Base-by-base conservation (phyloP, 2,888 invertebrate genomes). In the Mesopsocus fuscifrons region DNA sequence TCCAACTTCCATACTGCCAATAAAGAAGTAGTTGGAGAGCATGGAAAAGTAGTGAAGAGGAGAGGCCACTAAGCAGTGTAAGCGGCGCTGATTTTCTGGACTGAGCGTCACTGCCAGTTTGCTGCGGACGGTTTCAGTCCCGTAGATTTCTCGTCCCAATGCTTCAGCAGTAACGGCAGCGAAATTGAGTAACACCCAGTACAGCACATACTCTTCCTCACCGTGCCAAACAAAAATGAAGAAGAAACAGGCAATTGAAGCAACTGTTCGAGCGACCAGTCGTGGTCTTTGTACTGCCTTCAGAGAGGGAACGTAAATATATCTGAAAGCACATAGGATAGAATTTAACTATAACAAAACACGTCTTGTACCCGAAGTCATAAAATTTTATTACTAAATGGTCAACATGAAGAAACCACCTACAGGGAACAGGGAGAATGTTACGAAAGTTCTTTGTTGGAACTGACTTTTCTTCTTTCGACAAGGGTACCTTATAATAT, bases 161-260 rank as follows among this genome's bases (percentile, higher is more conserved):
- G 71, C 68, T 62, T 92, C 92, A 13, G 82, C 56, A 9, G 72
- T 63, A 38, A 92, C 66, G 23, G 85, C 88, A 3, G 77, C 49
- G 56, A 77, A 91, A 63, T 94, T 94, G n/a, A 89, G 61, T 8
- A 72, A 52, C n/a, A 83, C 72, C 92, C 94, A 95, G 44, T 84
- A 63, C 46, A 89, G 71, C 49, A 92, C 76, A 52, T 75, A 75
- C 48, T 64, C 63, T 46, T 77, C 73, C 38, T 77, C 71, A 26
- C 91, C 91, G 59, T 95, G 95, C 94, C 94, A 95, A 47, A 87
- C 57, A 54, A 74, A 89, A 22, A 92, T 78, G 59, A 89, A 94
- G 16, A 67, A 54, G 61, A 94, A 91, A 55, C 80, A 79, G 2
- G 71, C 51, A 32, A 76, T 66, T n/a, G 82, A 83, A 2, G 83